phyloP scores from a whole-genome alignment of 2,888 invertebrate genomes.

The Orchestes rusci region DNA sequence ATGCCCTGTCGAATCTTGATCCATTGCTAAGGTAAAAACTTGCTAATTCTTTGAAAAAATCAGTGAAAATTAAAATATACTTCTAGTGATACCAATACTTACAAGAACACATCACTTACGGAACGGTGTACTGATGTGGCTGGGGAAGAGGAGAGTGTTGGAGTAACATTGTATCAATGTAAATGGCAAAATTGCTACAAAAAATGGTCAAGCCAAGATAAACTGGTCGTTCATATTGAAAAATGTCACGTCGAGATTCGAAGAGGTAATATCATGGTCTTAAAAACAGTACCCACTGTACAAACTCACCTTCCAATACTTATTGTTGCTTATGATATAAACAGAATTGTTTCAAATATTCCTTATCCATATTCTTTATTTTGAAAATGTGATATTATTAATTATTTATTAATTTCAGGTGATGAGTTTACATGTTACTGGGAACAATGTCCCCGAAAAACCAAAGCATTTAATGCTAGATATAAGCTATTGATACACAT shows the following conservation, averaged over 20 bases:
- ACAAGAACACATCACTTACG: too few species aligned
- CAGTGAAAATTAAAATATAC: too few species aligned
- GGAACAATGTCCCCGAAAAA: constrained; percentile 83
- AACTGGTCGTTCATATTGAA: constrained; percentile 77
- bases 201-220: constrained; percentile 69
- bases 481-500: constrained; percentile 96
- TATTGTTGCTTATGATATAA: too few species aligned
- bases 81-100: too few species aligned
- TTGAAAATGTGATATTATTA: not conserved
- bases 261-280: constrained; percentile 55
- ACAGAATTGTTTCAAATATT: too few species aligned
- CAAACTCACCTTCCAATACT: not conserved
- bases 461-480: constrained; percentile 92
- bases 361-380: not conserved
- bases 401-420: constrained; percentile 40
- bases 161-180: too few species aligned
- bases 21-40: constrained; percentile 31
- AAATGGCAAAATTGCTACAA: constrained; percentile 83
- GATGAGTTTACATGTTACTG: constrained; percentile 92
- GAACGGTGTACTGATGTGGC: too few species aligned
- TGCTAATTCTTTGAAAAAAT: too few species aligned
- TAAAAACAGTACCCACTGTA: not conserved
- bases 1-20: constrained; percentile 41
- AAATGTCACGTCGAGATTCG: constrained; percentile 81
- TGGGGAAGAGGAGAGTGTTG: too few species aligned